Base-by-base conservation (phyloP, 2,888 invertebrate species). In the Drosophila tanythrix region DNA sequence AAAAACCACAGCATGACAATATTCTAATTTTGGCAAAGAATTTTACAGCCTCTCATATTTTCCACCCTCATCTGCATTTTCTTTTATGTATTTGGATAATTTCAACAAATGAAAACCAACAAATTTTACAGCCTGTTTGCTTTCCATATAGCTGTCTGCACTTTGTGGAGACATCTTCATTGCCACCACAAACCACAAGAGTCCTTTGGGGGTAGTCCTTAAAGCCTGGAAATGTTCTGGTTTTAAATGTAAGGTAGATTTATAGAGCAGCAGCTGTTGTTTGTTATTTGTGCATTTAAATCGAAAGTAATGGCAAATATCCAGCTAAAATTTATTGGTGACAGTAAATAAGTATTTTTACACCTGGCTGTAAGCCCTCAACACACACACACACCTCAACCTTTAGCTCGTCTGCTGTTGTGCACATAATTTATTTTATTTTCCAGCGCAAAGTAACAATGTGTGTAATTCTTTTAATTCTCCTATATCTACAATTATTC, bases 281-380 rank as follows among this genome's bases (percentile, higher is more conserved):
- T 77, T 79, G 69, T 81, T 77, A 65, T 78, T 81, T 77, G 46
- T 68, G 68, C 70, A 76, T 71, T 51, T 70, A 79, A 83, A 86
- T 86, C 83, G 83, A 83, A 86, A 88, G 67, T 72, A 90, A 88
- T 88, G 72, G 75, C 59, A 79, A 70, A 79, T 62, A 77, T 50
- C 53, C 36, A 27, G 70, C 81, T 53, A 36, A n/a, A 86, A 85
- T 85, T 85, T 85, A 85, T 85, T 76, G 87, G 79, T 70, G 90
- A 83, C 90, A 85, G 83, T 90, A 86, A 86, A 88, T 80, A 70
- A 74, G 57, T 38, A 58, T 61, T 59, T 52, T 61, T 46, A 51
- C 70, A 75, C 87, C 65, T 73, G 82, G 68, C 40, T 25, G 10
- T 38, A 66, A 58, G 69, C 55, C 43, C 64, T 35, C n/a, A 31